A percentile compares a stretch with the other conserved stretches of the same genome.
Evolutionary conservation across 2,113 vertebrate genomes (phyloP).

Genomic region (Scalopus aquaticus): DNA sequence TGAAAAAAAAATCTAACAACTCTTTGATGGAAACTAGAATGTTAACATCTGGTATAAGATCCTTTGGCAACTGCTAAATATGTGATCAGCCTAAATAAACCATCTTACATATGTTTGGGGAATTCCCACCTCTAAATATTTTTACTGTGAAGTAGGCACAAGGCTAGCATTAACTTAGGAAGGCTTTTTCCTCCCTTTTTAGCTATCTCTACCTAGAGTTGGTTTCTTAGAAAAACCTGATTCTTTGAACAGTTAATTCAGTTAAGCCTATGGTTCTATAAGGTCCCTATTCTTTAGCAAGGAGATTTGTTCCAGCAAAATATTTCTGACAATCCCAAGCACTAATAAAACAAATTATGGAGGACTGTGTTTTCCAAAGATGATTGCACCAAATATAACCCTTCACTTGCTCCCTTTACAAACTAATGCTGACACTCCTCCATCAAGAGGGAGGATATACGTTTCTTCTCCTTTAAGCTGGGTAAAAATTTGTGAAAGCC

Average conservation of each 20-base stretch:
- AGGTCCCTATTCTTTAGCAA: background rate
- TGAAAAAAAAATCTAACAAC: constrained; percentile 52
- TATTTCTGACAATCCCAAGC: background rate
- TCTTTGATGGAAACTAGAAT: constrained; percentile 68
- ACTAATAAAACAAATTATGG: background rate
- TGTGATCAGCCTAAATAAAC: constrained; percentile 64
- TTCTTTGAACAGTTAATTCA: constrained; percentile 17
- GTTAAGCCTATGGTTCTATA: background rate
- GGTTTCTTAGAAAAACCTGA: constrained; percentile 38
- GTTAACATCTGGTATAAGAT: constrained; percentile 66
- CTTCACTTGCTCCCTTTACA: background rate
- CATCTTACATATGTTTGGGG: constrained; percentile 59
- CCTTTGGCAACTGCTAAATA: constrained; percentile 55
- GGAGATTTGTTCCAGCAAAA: constrained; percentile 23
- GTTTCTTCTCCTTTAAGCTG: background rate
- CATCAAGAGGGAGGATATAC: background rate
- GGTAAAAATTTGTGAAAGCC: background rate
- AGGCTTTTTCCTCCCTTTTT: background rate
- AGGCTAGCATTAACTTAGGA: constrained; percentile 69
- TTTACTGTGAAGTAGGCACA: constrained; percentile 59
- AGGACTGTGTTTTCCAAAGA: constrained; percentile 3
- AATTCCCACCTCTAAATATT: constrained; percentile 75
- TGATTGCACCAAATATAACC: background rate
- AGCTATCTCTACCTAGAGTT: background rate
- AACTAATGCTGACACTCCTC: background rate